Base-by-base conservation (phyloP, 2,797 vertebrate genomes). In the Champsocephalus esox region DNA sequence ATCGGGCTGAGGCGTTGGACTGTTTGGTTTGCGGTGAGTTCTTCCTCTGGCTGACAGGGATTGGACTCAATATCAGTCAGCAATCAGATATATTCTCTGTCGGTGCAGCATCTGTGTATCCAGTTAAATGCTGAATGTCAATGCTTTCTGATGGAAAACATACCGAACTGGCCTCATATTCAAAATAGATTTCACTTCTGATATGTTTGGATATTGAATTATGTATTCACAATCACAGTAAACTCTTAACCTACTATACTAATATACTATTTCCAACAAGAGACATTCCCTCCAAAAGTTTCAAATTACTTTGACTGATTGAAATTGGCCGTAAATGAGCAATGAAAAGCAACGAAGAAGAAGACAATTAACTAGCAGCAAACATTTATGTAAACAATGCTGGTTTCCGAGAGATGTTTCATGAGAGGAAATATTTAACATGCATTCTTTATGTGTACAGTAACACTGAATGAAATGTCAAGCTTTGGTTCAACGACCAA, bases 21-120 rank as follows among this genome's bases (percentile, higher is more conserved):
- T 46, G 56, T 79, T 69, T 17, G 49, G 72, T 51, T 71, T 68
- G 58, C n/a, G 63, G 46, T 77, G 67, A 79, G 60, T 3, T 34
- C 62, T 41, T 55, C 56, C 54, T 51, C 17, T 28, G 55, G 63
- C 70, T 38, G 64, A 57, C 74, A 70, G 79, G 21, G 66, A 21
- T 4, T 4, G 19, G 49, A 44, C 28, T 68, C 10, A 12, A 34
- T 62, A 65, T 77, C 64, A 52, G 21, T 32, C 46, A 11, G 38
- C n/a, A 43, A 64, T 46, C 64, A 48, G 56, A n/a, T 14, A 8
- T 16, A 17, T 62, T 64, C 14, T 70, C 48, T 59, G 7, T 46
- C n/a, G 61, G 5, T 52, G 34, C 17, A 73, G 12, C 19, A 41
- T 21, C 45, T 65, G 52, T 32, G 24, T 8, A 24, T 41, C 45